Conservation (phyloP, 2,888 invertebrate genomes). For the Heliconius aoede region DNA sequence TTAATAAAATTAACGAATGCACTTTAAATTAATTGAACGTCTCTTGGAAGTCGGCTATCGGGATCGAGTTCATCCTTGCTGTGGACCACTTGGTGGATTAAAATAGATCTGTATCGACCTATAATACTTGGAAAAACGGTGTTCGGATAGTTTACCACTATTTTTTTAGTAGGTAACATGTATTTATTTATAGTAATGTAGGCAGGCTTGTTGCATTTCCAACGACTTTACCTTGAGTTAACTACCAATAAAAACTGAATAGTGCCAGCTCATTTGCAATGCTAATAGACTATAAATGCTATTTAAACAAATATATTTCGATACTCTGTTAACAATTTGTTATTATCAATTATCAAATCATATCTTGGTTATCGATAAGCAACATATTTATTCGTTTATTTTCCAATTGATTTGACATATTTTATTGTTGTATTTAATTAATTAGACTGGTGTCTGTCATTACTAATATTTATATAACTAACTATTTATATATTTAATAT, state of each 20-base stretch:
- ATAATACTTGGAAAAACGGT: conserved; percentile 14
- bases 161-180: conserved; percentile 11
- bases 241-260: conserved; percentile 29
- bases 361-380: conserved; percentile 31
- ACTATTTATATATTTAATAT: not conserved
- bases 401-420: conserved; percentile 2
- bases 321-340: conserved; percentile 18
- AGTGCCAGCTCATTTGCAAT: conserved; percentile 30
- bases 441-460: not conserved
- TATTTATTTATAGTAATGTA: conserved; percentile 26
- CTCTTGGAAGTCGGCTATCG: conserved; percentile 73
- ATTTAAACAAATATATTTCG: conserved; percentile 35
- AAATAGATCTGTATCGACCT: conserved; percentile 41
- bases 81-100: conserved; percentile 50
- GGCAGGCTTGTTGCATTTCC: conserved; percentile 5
- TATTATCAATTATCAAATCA: conserved; percentile 32
- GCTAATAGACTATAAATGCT: conserved; percentile 24
- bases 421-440: conserved; percentile 21
- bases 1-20: conserved; percentile 83
- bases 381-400: conserved; percentile 27
- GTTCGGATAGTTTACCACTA: not conserved
- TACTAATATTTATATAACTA: conserved; percentile 3
- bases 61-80: conserved; percentile 67
- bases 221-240: conserved; percentile 14
- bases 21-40: conserved; percentile 79